Base-by-base conservation (phyloP, 2,113 vertebrate genomes). In the Triplophysa tibetana region DNA sequence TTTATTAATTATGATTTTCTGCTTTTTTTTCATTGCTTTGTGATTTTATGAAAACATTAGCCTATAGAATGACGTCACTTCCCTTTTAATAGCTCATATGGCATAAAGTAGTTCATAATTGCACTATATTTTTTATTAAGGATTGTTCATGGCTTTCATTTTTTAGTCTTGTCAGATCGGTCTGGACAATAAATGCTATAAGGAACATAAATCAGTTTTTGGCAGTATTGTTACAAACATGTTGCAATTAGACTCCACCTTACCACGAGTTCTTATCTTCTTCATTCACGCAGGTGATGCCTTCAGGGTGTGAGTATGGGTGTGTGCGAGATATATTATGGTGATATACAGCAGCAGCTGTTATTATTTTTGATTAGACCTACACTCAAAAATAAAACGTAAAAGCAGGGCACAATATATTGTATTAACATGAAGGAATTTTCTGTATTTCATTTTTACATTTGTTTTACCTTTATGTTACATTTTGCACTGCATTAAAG, bases 201-300 rank as follows among this genome's bases (percentile, higher is more conserved):
- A 23, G n/a, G 5, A 23, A 50, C 8, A 29, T 52, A 29, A 52
- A 33, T 64, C 74, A 64, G 41, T 13, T 76, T 29, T 65, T 9
- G 19, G 41, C 12, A n/a, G 14, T 16, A 52, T 75, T 24, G 8
- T 14, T 24, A 26, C 41, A 24, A 67, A 67, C 64, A 69, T 9
- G 19, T 3, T 77, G 21, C 9, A 43, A 60, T 48, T 48, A 38
- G 29, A 1, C 26, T 41, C 29, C 52, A 72, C 29, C 33, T 58
- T 41, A 41, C 65, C 16, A 69, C 64, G 38, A n/a, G 10, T 38
- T 16, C 50, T 38, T 17, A 68, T 58, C 21, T 29, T 11, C 29
- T 77, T 21, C 21, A 69, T 38, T 33, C 21, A 45, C 6, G 48
- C 67, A 70, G 67, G 33, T 70, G 19, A 70, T 79, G 66, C 24